Percentiles rank a stretch among this genome's conserved stretches.
Evolutionary conservation across 2,797 vertebrate species (phyloP).

Genomic region (Echiichthys vipera): DNA sequence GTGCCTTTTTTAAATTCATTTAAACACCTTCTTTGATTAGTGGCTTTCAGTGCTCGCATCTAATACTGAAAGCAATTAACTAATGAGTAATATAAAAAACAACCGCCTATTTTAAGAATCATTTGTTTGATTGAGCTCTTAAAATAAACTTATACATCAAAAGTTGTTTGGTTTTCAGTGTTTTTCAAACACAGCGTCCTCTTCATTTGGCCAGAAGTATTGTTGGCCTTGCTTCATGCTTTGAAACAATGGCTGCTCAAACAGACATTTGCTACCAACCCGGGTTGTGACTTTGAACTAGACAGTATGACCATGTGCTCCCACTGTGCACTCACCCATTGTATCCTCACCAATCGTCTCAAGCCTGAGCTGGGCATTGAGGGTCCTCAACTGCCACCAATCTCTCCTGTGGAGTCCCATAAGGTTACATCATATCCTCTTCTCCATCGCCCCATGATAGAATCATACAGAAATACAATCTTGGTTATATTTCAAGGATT

Average conservation of each 20-base stretch:
- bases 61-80: not conserved
- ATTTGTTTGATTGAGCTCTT: not conserved
- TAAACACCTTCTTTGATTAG: not conserved
- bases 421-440: no score
- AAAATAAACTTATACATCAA: not conserved
- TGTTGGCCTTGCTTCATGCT: conserved; percentile 6
- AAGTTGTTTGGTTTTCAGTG: not conserved
- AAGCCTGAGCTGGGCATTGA: no score
- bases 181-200: not conserved
- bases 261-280: not conserved
- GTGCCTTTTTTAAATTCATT: not conserved
- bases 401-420: no score
- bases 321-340: no score
- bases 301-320: not conserved
- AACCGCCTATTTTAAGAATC: not conserved
- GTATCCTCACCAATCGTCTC: no score
- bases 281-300: conserved; percentile 3
- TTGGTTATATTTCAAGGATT: no score
- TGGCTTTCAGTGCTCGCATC: not conserved
- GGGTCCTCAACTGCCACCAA: no score
- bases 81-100: not conserved
- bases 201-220: conserved; percentile 21
- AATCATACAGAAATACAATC: no score
- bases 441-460: no score
- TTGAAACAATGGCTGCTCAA: conserved; percentile 28